Percentiles rank a stretch among this genome's conserved stretches.
phyloP scores from a whole-genome alignment of 2,888 invertebrate genomes.

The Epistrophella euchroma region DNA sequence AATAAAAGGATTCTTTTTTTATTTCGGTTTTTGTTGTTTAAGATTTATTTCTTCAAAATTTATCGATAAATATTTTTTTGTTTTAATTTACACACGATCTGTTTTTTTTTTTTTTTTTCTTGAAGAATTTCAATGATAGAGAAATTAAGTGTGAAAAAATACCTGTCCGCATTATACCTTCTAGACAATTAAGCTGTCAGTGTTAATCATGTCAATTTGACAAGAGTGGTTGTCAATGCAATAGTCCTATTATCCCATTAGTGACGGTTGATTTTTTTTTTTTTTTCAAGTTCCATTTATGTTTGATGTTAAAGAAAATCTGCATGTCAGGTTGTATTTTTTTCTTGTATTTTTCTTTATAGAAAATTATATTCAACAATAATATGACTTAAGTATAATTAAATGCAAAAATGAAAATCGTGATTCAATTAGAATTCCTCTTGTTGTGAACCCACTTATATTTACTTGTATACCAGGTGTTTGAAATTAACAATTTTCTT shows the following conservation, averaged over 20 bases:
- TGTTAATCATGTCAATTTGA: conserved; percentile 76
- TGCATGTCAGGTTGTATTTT: conserved; percentile 53
- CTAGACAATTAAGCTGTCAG: conserved; percentile 75
- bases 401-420: conserved; percentile 67
- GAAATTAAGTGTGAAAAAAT: conserved; percentile 42
- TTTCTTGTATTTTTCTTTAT: conserved; percentile 6
- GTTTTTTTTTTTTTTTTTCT: not conserved
- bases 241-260: conserved; percentile 58
- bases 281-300: conserved; percentile 3
- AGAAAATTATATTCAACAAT: conserved; percentile 19
- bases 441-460: not conserved
- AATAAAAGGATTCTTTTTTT: conserved; percentile 57
- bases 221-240: conserved; percentile 67
- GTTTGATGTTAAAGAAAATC: conserved; percentile 41
- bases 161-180: conserved; percentile 28
- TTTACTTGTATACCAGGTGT: conserved; percentile 43
- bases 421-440: conserved; percentile 68
- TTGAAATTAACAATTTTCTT: conserved; percentile 22
- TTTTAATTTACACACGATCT: conserved; percentile 19
- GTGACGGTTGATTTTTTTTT: conserved; percentile 17
- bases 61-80: not conserved
- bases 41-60: conserved; percentile 54
- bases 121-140: conserved; percentile 19
- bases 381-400: conserved; percentile 56
- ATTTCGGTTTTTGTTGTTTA: conserved; percentile 20